These are phyloP conservation scores for Argyrosomus regius DNA, from an alignment of 2,797 vertebrate species.

Conservation along the genomic window DNA sequence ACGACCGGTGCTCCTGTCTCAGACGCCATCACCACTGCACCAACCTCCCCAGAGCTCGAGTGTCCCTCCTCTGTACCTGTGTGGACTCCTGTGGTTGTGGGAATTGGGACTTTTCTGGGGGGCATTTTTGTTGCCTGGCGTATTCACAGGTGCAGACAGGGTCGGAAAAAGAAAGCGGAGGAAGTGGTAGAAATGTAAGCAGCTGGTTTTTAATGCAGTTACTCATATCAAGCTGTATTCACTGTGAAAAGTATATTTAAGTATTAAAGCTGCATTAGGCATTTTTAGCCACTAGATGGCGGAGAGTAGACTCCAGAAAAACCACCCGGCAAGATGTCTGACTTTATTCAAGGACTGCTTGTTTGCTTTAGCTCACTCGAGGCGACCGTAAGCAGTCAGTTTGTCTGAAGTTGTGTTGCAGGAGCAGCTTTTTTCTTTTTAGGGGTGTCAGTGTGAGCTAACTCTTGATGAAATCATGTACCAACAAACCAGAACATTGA, in stretches of 20 bases:
- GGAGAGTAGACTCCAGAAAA: background rate
- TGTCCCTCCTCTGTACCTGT: conserved; percentile 71
- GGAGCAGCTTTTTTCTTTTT: background rate
- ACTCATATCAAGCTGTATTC: background rate
- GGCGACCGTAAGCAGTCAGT: too few relatives aligned
- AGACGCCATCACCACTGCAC: background rate
- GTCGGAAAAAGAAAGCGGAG: background rate
- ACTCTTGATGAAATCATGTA: background rate
- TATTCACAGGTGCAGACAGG: conserved; percentile 47
- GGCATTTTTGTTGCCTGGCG: conserved; percentile 75
- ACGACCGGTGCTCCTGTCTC: background rate
- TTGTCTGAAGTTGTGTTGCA: background rate
- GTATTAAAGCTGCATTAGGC: background rate
- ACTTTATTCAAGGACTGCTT: background rate
- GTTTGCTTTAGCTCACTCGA: background rate
- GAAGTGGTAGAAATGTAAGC: conserved; percentile 25
- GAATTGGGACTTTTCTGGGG: conserved; percentile 71
- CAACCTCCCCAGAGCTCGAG: background rate
- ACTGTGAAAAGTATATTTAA: background rate
- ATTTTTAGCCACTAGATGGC: background rate
- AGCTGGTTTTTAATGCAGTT: conserved; percentile 67
- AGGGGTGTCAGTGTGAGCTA: background rate
- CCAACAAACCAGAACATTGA: background rate
- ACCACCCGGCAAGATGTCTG: background rate
- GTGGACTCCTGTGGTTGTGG: conserved; percentile 87